A percentile compares a stretch with the other conserved stretches of the same genome.
These are phyloP conservation scores for Eupleurogrammus muticus DNA, from an alignment of 2,797 vertebrate genomes.

Conservation along the genomic window DNA sequence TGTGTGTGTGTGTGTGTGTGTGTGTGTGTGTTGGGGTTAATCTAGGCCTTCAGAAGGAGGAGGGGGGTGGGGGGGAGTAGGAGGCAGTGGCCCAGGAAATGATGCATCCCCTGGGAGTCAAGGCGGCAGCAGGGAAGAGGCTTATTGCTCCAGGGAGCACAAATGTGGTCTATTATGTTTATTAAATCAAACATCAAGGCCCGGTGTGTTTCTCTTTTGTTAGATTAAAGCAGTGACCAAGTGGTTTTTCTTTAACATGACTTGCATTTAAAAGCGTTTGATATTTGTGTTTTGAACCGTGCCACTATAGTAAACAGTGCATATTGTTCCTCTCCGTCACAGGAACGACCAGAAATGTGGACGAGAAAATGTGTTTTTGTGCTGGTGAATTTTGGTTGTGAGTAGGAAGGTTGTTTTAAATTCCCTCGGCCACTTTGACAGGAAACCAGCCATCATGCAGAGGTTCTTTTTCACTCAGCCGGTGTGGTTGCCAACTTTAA, in stretches of 20 bases:
- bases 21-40: conserved; percentile 50
- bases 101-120: conserved; percentile 66
- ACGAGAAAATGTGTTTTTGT: background rate
- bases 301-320: conserved; percentile 41
- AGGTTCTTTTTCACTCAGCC: conserved; percentile 11
- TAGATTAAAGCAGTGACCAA: conserved; percentile 38
- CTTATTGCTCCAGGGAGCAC: conserved; percentile 61
- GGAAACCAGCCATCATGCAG: background rate
- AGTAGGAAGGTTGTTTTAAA: conserved; percentile 7
- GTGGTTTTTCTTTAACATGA: conserved; percentile 40
- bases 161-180: conserved; percentile 71
- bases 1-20: conserved; percentile 25
- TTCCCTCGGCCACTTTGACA: background rate
- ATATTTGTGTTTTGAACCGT: conserved; percentile 49
- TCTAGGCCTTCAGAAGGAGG: conserved; percentile 55
- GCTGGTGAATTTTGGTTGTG: conserved; percentile 15
- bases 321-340: conserved; percentile 26
- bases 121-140: conserved; percentile 69
- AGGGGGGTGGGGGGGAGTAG: conserved; percentile 51
- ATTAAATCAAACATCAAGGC: conserved; percentile 66
- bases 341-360: background rate
- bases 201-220: conserved; percentile 52
- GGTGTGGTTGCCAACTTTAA: background rate
- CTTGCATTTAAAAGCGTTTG: conserved; percentile 43
- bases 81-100: conserved; percentile 76